Evolutionary conservation across 1,140 invertebrate species (phyloP), one percentile per base, ranked within the genome.

Genomic region (Ceratosolen fusciceps): DNA sequence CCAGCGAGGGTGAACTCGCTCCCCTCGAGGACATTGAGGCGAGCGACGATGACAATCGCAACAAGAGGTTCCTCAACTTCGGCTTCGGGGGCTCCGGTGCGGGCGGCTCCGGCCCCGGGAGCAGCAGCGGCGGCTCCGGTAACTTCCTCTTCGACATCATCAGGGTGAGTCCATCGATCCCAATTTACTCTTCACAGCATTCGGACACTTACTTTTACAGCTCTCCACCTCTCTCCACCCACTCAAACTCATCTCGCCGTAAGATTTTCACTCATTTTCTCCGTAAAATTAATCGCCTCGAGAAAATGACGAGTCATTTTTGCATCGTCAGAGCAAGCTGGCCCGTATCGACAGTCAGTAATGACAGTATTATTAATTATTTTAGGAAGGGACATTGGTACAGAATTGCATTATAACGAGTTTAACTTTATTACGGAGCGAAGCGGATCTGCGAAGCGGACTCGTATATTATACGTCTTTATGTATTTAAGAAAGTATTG

Each of bases 71-170:
- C 89, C 91, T 95, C 81, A 94, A 92, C 87, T 95, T 95, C 85
- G 92, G 91, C 19, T 89, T 92, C 52, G 93, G 93, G 24, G 84
- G 81, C 2, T 85, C 83, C 0, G 92, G 91, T 16, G 86, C 90
- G 72, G 85, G 85, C 56, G 91, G 90, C 19, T 90, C 87, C 62
- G 88, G 87, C 77, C 90, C 87, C 31, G 91, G 92, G 70, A 92
- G 91, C 21, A 92, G 91, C 77, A 92, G 92, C 19, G 93, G 93
- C 72, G 95, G 95, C 49, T 96, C 95, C 14, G 95, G 95, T 75
- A 96, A 96, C 90, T 96, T 96, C 91, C 91, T 96, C 76, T 96
- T 96, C 90, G 95, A 96, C 88, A 94, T 96, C 83, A 95, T 96
- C 86, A 92, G 95, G 92, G 95, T 96, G 91, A 95, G 94, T 91